Base-by-base conservation (phyloP, 2,888 invertebrate species). In the Tipula unca region DNA sequence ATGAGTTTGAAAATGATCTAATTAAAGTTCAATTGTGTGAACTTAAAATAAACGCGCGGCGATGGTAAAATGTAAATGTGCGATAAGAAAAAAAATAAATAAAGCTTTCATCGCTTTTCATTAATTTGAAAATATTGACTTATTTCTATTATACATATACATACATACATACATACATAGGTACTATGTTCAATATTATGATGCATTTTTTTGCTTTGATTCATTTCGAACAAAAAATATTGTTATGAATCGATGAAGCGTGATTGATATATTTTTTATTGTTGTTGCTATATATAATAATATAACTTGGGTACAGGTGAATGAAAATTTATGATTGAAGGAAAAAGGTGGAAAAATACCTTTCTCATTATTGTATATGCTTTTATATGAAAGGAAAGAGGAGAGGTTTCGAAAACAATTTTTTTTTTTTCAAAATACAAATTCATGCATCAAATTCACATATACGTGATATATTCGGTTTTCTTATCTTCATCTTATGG, bases 221-320 rank as follows among this genome's bases (percentile, higher is more conserved):
- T 69, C 69, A 10, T 69, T 69, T 69, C 69, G n/a, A n/a, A n/a
- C n/a, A n/a, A n/a, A 13, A 69, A 69, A 69, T 69, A 69, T 69
- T 69, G 69, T 69, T 69, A 69, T 69, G 69, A 69, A 69, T 69
- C 69, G 69, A 69, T 69, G 69, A 69, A 25, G 69, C 69, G 69
- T 69, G 69, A 69, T 69, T 69, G 69, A 69, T 69, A 69, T 69
- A 17, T 48, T 25, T 69, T 13, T 8, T 69, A 10, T 25, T 25
- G 25, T 69, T n/a, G 25, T 69, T 69, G 25, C 10, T 25, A 10
- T n/a, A n/a, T n/a, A n/a, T n/a, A n/a, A n/a, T n/a, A n/a, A 10
- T 69, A 1, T 69, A 69, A 69, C 25, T 69, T 6, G 20, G 20
- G 25, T 25, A 69, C 20, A 69, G 25, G 25, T 25, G 25, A 69